These are phyloP conservation scores for Drosophila bipectinata DNA, from an alignment of 1,140 invertebrate genomes.

Conservation along the genomic window DNA sequence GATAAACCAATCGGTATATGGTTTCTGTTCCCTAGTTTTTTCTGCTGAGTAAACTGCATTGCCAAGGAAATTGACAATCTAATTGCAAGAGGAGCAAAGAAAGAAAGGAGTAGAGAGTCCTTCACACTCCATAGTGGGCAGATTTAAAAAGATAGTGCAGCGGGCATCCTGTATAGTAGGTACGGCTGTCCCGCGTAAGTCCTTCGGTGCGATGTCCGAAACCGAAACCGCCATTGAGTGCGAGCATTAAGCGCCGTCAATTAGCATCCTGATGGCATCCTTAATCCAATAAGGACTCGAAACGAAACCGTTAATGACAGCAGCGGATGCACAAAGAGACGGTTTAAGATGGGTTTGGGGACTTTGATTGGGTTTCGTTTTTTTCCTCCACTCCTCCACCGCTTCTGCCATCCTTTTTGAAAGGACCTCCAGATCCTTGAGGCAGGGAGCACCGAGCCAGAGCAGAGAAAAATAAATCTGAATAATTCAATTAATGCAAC, in stretches of 20 bases:
- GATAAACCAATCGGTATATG: slow-evolving; percentile 40
- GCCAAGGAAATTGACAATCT: slow-evolving; percentile 51
- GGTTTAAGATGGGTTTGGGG: not conserved
- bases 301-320: slow-evolving; percentile 75
- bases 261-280: slow-evolving; percentile 66
- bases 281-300: slow-evolving; percentile 80
- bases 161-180: too few species aligned
- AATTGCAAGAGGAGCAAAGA: slow-evolving; percentile 54
- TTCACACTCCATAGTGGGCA: not conserved
- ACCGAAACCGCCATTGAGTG: slow-evolving; percentile 17
- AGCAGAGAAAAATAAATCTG: slow-evolving; percentile 62
- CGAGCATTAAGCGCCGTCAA: slow-evolving; percentile 70
- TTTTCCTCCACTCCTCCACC: too few species aligned
- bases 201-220: not conserved
- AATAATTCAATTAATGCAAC: slow-evolving; percentile 80
- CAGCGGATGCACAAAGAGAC: slow-evolving; percentile 32
- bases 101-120: slow-evolving; percentile 29
- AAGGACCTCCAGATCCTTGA: too few species aligned
- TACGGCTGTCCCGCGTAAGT: too few species aligned
- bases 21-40: not conserved
- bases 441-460: not conserved
- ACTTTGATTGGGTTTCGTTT: not conserved
- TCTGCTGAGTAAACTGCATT: slow-evolving; percentile 17
- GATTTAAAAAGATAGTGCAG: too few species aligned
- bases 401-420: too few species aligned